Percentiles rank a stretch among this genome's conserved stretches.
phyloP scores from a whole-genome alignment of 2,113 vertebrate genomes.

The Sylvia atricapilla region DNA sequence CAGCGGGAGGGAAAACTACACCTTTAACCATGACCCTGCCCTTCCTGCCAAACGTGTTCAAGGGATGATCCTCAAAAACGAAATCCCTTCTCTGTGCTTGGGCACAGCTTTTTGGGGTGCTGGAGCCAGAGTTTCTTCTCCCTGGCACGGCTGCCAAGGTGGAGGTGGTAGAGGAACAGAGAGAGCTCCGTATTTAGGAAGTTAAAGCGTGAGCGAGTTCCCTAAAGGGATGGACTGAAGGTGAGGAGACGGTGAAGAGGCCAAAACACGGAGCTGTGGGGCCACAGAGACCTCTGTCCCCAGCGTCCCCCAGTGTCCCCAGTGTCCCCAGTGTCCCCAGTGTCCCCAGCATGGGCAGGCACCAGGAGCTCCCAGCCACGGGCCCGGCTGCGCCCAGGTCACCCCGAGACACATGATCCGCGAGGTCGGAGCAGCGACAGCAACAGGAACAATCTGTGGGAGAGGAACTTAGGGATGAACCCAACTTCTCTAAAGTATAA shows the following conservation, averaged over 20 bases:
- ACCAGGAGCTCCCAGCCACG: background rate
- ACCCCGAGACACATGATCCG: conserved; percentile 51
- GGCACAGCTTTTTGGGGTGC: background rate
- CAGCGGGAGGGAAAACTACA: background rate
- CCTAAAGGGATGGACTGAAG: background rate
- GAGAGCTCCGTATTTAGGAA: background rate
- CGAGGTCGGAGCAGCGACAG: background rate
- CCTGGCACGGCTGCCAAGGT: background rate
- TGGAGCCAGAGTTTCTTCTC: background rate
- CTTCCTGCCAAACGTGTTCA: fast-evolving
- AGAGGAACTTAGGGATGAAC: conserved; percentile 79
- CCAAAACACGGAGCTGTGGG: background rate
- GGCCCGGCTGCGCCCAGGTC: background rate
- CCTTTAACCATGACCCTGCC: background rate
- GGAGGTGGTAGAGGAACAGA: background rate
- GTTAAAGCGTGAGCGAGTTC: background rate
- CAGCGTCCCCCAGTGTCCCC: background rate
- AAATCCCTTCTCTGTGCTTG: background rate
- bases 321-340: background rate
- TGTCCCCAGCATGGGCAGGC: background rate
- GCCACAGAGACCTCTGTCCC: background rate
- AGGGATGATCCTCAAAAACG: background rate
- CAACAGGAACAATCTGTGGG: conserved; percentile 83
- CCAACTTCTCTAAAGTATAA: conserved; percentile 83
- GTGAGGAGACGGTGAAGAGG: background rate